Conservation (phyloP, 2,888 invertebrate genomes). For the Tridacna gigas region DNA sequence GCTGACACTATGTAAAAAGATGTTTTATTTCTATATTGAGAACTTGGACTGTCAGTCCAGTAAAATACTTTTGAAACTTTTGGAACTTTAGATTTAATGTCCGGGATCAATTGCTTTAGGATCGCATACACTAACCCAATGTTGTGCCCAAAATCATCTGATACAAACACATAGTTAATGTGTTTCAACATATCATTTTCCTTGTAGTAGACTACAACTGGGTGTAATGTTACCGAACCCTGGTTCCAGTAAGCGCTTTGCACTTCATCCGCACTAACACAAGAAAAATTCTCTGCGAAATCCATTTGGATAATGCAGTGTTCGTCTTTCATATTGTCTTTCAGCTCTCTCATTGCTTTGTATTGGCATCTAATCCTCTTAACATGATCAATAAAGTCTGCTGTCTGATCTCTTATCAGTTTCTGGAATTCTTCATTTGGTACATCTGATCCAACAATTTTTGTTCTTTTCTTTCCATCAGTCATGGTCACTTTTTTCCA, state of each 20-base stretch:
- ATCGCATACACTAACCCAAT: constrained; percentile 17
- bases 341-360: background rate
- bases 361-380: constrained; percentile 13
- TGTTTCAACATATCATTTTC: constrained; percentile 15
- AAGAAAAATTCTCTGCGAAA: constrained; percentile 25
- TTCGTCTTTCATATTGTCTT: constrained; percentile 3
- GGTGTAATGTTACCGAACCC: constrained; percentile 41
- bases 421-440: constrained; percentile 8
- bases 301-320: constrained; percentile 26
- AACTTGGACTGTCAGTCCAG: constrained; percentile 34
- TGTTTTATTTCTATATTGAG: constrained; percentile 27
- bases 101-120: constrained; percentile 17
- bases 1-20: constrained; percentile 1
- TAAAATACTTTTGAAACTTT: constrained; percentile 6
- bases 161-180: constrained; percentile 26
- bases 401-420: background rate
- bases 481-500: constrained; percentile 23
- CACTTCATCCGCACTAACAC: constrained; percentile 4
- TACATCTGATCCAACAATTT: background rate
- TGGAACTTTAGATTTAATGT: background rate
- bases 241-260: constrained; percentile 35
- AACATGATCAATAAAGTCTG: constrained; percentile 22
- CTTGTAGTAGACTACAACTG: constrained; percentile 46
- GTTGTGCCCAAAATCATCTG: constrained; percentile 26
- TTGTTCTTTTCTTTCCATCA: constrained; percentile 6